Percentiles rank a stretch among this genome's conserved stretches.
Conservation (phyloP, 2,888 invertebrate species). For the Apomyelois bistriatella region DNA sequence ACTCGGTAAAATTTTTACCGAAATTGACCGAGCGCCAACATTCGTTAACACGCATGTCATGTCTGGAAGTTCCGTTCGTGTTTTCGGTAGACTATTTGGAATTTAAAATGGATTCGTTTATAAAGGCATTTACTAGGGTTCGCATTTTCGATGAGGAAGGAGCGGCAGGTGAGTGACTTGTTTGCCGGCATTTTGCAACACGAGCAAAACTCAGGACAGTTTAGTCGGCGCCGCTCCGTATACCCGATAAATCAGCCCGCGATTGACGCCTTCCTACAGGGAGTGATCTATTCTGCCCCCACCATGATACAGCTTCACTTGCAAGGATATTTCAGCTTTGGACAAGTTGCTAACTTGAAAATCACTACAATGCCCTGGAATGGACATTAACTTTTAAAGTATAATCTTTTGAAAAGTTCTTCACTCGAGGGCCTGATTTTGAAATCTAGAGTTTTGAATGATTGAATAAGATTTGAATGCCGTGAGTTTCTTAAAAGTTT, state of each 20-base stretch:
- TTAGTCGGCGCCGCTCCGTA: slow-evolving; percentile 65
- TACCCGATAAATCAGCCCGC: slow-evolving; percentile 73
- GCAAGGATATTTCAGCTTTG: slow-evolving; percentile 60
- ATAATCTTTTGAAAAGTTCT: slow-evolving; percentile 21
- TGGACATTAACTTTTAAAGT: slow-evolving; percentile 24
- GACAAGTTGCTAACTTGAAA: slow-evolving; percentile 40
- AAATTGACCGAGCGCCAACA: slow-evolving; percentile 67
- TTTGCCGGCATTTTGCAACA: slow-evolving; percentile 66
- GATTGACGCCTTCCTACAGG: slow-evolving; percentile 78
- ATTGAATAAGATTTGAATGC: not conserved
- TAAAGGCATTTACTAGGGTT: slow-evolving; percentile 71
- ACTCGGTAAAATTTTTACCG: slow-evolving; percentile 48
- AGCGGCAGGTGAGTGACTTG: slow-evolving; percentile 77
- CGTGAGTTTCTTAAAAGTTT: not conserved
- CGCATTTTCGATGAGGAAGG: slow-evolving; percentile 73
- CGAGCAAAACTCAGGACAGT: slow-evolving; percentile 72
- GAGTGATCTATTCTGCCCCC: slow-evolving; percentile 76
- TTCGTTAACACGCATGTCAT: slow-evolving; percentile 74
- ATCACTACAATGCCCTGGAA: slow-evolving; percentile 33
- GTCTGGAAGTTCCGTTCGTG: slow-evolving; percentile 68
- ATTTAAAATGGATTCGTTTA: slow-evolving; percentile 76
- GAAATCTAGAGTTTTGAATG: not conserved
- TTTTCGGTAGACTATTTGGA: slow-evolving; percentile 69
- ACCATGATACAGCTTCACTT: slow-evolving; percentile 70
- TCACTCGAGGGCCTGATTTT: slow-evolving; percentile 17